A percentile compares a stretch with the other conserved stretches of the same genome.
Evolutionary conservation across 2,888 invertebrate species (phyloP).

Genomic region (Lissocephala sabroskyi): DNA sequence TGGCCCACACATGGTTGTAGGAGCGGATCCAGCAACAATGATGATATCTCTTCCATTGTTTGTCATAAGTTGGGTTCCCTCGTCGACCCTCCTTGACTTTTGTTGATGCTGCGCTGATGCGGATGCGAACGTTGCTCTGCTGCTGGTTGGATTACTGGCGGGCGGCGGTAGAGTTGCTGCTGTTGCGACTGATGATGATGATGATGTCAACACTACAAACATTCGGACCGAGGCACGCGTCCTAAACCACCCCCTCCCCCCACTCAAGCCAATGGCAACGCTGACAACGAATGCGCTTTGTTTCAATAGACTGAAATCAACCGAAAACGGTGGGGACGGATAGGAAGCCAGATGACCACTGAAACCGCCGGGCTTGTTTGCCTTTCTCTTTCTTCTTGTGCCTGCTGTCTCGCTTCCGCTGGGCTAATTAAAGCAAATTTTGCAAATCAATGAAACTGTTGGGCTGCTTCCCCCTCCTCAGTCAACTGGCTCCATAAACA

Average conservation of each 20-base stretch:
- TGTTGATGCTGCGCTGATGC: slow-evolving; percentile 12
- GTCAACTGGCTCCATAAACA: slow-evolving; percentile 29
- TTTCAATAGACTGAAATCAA: slow-evolving; percentile 46
- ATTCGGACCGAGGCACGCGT: slow-evolving; percentile 26
- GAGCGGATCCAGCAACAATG: slow-evolving; percentile 26
- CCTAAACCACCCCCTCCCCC: background rate
- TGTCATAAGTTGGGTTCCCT: slow-evolving; percentile 17
- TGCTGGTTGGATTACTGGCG: too few relatives aligned
- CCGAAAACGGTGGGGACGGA: too few relatives aligned
- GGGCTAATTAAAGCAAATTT: slow-evolving; percentile 58
- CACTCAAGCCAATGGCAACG: background rate
- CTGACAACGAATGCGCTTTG: slow-evolving; percentile 44
- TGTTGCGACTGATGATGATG: slow-evolving; percentile 13
- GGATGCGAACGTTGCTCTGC: slow-evolving; percentile 8
- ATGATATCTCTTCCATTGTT: slow-evolving; percentile 52
- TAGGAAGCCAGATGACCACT: too few relatives aligned
- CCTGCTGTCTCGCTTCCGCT: background rate
- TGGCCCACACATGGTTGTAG: slow-evolving; percentile 14
- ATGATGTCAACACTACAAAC: slow-evolving; percentile 48
- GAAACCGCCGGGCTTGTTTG: too few relatives aligned
- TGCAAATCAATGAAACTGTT: slow-evolving; percentile 36
- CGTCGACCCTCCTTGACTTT: too few relatives aligned
- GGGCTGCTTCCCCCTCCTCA: background rate
- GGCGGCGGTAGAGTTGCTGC: slow-evolving; percentile 13
- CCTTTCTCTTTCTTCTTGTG: too few relatives aligned